These are phyloP conservation scores for Microtus obscurus DNA, from an alignment of 2,797 vertebrate genomes.

Conservation along the genomic window DNA sequence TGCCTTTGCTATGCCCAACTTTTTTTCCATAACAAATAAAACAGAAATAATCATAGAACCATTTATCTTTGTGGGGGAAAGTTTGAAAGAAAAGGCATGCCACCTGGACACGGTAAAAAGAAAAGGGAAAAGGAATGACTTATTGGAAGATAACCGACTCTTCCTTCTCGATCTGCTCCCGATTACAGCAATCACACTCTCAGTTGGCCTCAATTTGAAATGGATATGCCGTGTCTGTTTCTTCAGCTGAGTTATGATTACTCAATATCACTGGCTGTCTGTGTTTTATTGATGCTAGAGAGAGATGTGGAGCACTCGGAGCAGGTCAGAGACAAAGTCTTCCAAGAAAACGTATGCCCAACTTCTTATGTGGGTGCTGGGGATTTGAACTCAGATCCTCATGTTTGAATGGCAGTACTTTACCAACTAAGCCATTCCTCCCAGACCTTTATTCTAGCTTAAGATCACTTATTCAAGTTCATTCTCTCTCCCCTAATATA, in stretches of 20 bases:
- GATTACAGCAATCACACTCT: not conserved
- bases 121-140: conserved; percentile 12
- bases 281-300: conserved; percentile 44
- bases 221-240: not conserved
- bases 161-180: conserved; percentile 32
- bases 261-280: not conserved
- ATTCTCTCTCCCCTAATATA: not conserved
- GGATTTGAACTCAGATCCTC: not conserved
- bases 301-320: conserved; percentile 28
- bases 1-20: not conserved
- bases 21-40: not conserved
- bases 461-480: not conserved
- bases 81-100: conserved; percentile 47
- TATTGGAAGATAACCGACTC: not conserved
- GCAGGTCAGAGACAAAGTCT: conserved; percentile 33
- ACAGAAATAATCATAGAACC: not conserved
- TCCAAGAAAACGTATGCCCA: conserved; percentile 27
- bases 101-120: not conserved
- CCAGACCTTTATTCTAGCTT: not conserved
- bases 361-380: not conserved
- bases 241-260: not conserved
- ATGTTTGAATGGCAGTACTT: not conserved
- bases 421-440: no score
- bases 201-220: not conserved
- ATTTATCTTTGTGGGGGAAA: conserved; percentile 23